These are phyloP conservation scores for Emydocephalus ijimae DNA, from an alignment of 2,113 vertebrate genomes.

Conservation along the genomic window DNA sequence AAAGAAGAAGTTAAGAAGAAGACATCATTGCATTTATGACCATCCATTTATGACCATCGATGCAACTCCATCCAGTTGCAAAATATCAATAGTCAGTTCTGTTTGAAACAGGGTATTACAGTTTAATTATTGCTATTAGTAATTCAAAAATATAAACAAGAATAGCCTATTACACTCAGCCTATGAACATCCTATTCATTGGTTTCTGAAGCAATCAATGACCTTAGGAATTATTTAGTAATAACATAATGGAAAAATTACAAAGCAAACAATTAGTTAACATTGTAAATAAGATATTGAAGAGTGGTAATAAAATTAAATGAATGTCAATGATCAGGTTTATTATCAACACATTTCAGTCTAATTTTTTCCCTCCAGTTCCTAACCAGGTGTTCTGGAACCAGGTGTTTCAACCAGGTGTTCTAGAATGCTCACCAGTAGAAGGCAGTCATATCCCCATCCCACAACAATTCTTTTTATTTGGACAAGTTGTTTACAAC, in stretches of 20 bases:
- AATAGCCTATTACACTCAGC: fast-evolving
- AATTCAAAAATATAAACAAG: constrained; percentile 28
- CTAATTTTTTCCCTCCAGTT: not conserved
- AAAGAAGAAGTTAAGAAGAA: not conserved
- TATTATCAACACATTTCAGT: not conserved
- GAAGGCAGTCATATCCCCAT: not conserved
- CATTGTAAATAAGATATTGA: not conserved
- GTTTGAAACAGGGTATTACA: constrained; percentile 39
- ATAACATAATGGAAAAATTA: constrained; percentile 9
- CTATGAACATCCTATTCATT: not conserved
- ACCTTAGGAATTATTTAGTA: constrained; percentile 5
- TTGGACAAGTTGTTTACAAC: not conserved
- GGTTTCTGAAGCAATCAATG: constrained; percentile 11
- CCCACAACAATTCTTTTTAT: not conserved
- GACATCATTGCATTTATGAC: constrained; percentile 29
- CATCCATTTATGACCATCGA: constrained; percentile 34
- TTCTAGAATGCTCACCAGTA: not conserved
- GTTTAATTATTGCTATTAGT: constrained; percentile 46
- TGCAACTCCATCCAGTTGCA: constrained; percentile 23
- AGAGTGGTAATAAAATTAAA: not conserved
- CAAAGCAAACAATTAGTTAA: not conserved
- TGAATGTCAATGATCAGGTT: not conserved
- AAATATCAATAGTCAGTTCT: constrained; percentile 21
- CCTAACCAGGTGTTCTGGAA: not conserved
- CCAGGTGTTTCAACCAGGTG: not conserved